Evolutionary conservation across 2,888 invertebrate species (phyloP).

Genomic region (Habroteleia sp.): DNA sequence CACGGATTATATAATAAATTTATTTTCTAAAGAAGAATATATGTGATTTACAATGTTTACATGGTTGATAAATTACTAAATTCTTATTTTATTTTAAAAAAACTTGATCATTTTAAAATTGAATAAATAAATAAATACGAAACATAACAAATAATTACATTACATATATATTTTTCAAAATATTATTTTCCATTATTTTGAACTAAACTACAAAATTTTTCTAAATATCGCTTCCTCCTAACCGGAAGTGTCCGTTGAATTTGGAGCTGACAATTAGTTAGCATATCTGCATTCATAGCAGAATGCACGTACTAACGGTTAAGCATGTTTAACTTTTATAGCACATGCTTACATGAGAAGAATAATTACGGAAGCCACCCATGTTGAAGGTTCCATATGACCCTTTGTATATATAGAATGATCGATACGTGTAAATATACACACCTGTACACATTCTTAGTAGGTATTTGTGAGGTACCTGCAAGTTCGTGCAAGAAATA

Average conservation of each 20-base stretch:
- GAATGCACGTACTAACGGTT: conserved; percentile 74
- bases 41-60: too few relatives aligned
- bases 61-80: too few relatives aligned
- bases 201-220: too few relatives aligned
- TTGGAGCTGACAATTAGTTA: conserved; percentile 65
- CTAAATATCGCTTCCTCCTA: neutral
- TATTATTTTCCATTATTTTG: too few relatives aligned
- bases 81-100: too few relatives aligned
- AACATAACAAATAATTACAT: too few relatives aligned
- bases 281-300: conserved; percentile 65
- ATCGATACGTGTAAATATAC: conserved; percentile 54
- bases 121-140: too few relatives aligned
- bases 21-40: too few relatives aligned
- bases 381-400: conserved; percentile 65
- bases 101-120: too few relatives aligned
- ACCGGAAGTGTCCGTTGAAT: conserved; percentile 50
- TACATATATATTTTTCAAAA: too few relatives aligned
- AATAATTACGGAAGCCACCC: conserved; percentile 77
- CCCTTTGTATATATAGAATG: conserved; percentile 55
- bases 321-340: conserved; percentile 77
- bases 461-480: conserved; percentile 41
- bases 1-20: too few relatives aligned
- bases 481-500: conserved; percentile 43
- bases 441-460: conserved; percentile 39
- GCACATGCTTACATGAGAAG: conserved; percentile 75